Conservation (phyloP, 92 coral and sea anemone species). For the Galaxea fascicularis region DNA sequence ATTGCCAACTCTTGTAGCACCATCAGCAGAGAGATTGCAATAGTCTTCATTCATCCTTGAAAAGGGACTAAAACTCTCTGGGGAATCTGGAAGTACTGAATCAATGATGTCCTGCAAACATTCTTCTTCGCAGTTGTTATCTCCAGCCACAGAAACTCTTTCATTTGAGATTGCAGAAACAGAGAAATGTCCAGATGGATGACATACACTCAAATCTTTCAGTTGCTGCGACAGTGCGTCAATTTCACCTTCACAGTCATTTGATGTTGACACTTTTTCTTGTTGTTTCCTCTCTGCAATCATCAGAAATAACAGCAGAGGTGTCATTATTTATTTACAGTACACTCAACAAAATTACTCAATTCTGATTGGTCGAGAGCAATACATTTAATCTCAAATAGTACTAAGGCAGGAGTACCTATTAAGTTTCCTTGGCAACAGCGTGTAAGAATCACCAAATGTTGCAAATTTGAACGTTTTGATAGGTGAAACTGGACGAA, state of each 20-base stretch:
- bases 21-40: not conserved
- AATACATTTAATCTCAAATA: no score
- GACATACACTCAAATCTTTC: conserved; percentile 26
- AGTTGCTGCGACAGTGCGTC: conserved; percentile 31
- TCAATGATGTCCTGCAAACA: conserved; percentile 45
- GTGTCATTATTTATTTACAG: no score
- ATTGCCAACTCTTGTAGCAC: not conserved
- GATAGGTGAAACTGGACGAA: no score
- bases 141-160: not conserved
- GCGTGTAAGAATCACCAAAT: no score
- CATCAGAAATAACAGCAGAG: no score
- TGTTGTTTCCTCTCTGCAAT: conserved; percentile 30
- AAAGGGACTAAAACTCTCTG: not conserved
- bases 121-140: not conserved
- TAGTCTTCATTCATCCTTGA: not conserved
- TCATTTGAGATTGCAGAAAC: not conserved
- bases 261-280: not conserved
- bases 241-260: conserved; percentile 3
- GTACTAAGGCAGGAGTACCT: no score
- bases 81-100: conserved; percentile 12
- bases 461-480: no score
- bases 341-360: no score
- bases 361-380: no score
- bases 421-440: no score
- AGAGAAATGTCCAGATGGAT: not conserved